phyloP scores from a whole-genome alignment of 2,797 vertebrate genomes.

The Varecia variegata region DNA sequence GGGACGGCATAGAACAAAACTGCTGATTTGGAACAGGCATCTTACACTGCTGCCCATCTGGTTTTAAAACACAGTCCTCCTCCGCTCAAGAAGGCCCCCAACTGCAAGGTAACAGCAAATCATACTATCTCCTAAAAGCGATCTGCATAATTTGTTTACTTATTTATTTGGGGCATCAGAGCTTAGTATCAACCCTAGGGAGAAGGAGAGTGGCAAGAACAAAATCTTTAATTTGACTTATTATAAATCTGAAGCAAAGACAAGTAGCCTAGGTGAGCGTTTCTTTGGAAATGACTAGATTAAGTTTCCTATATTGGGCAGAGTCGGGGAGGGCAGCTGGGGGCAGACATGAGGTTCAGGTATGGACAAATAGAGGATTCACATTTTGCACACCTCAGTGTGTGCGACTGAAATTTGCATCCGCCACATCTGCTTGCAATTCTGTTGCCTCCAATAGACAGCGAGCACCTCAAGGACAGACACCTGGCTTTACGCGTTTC shows the following conservation, averaged over 20 bases:
- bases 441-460: neutral
- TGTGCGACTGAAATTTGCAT: neutral
- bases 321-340: fast-evolving
- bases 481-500: neutral
- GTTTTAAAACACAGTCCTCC: neutral
- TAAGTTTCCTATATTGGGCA: neutral
- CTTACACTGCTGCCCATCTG: neutral
- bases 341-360: neutral
- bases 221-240: neutral
- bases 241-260: neutral
- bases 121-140: neutral
- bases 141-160: neutral
- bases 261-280: neutral
- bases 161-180: neutral
- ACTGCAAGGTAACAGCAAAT: neutral
- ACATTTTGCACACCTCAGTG: too few species aligned
- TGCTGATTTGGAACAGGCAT: neutral
- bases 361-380: neutral
- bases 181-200: neutral
- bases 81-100: neutral
- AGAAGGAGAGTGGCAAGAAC: neutral
- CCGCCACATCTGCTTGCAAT: neutral
- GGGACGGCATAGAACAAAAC: neutral
- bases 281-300: neutral
- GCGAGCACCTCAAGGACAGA: neutral